Evolutionary conservation across 2,888 invertebrate species (phyloP).

Genomic region (Lordiphosa fenestrarum): DNA sequence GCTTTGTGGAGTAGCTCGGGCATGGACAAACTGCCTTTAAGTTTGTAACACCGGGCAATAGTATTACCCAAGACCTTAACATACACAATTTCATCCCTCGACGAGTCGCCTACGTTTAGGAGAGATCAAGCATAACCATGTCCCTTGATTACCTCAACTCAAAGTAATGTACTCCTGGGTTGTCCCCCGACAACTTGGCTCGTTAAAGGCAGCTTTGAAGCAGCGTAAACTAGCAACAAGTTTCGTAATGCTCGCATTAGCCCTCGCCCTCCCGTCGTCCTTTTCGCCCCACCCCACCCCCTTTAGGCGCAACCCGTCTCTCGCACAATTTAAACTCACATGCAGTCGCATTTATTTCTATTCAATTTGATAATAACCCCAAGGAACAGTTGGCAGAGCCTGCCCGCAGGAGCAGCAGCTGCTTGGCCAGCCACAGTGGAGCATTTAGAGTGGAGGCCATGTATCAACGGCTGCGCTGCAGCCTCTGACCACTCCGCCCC

Average conservation of each 20-base stretch:
- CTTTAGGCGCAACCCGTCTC: background rate
- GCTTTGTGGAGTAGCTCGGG: too few relatives aligned
- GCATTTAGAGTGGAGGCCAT: constrained; percentile 74
- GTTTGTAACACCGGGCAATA: too few relatives aligned
- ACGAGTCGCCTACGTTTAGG: too few relatives aligned
- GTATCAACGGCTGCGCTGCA: constrained; percentile 62
- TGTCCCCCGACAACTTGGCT: constrained; percentile 31
- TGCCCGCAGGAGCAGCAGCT: constrained; percentile 47
- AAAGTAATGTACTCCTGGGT: too few relatives aligned
- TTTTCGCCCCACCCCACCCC: too few relatives aligned
- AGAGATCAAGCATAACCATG: too few relatives aligned
- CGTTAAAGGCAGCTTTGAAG: constrained; percentile 14
- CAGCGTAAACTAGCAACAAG: constrained; percentile 37
- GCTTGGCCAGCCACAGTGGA: constrained; percentile 60
- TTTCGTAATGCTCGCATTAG: constrained; percentile 29
- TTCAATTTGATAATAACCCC: constrained; percentile 72
- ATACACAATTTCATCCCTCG: too few relatives aligned
- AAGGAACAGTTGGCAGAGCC: constrained; percentile 27
- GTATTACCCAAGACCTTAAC: too few relatives aligned
- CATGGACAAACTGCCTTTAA: too few relatives aligned
- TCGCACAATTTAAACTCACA: constrained; percentile 60
- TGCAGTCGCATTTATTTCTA: constrained; percentile 72
- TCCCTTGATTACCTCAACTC: too few relatives aligned
- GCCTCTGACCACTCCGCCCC: background rate
- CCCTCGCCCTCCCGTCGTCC: background rate